A percentile compares a stretch with the other conserved stretches of the same genome.
Evolutionary conservation across 53 echinoderm and acorn worm species (phyloP).

Genomic region (Paelopatides confundens): DNA sequence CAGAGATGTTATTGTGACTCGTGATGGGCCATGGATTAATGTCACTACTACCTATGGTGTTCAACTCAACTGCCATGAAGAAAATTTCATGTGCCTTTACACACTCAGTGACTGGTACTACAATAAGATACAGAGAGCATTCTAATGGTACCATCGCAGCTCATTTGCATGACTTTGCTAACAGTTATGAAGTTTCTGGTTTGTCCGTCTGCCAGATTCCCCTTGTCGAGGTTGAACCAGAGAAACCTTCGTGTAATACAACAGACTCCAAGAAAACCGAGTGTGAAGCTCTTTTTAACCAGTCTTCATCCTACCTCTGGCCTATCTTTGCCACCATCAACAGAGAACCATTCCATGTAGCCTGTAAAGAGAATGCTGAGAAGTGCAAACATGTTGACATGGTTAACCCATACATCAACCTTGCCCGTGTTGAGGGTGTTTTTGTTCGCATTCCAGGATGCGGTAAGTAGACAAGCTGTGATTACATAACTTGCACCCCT

Average conservation of each 20-base stretch:
- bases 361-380: slow-evolving; percentile 53
- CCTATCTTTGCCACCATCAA: slow-evolving; percentile 70
- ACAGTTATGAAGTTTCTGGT: slow-evolving; percentile 81
- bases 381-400: background rate
- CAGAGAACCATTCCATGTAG: slow-evolving; percentile 60
- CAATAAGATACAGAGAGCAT: slow-evolving; percentile 85
- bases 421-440: slow-evolving; percentile 66
- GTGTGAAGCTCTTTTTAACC: slow-evolving; percentile 61
- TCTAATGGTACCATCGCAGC: slow-evolving; percentile 72
- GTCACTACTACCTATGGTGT: slow-evolving; percentile 84
- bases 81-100: slow-evolving; percentile 77
- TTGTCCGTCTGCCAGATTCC: slow-evolving; percentile 63
- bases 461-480: slow-evolving; percentile 75
- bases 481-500: too few species aligned
- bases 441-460: slow-evolving; percentile 59
- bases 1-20: slow-evolving; percentile 65
- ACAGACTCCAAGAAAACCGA: slow-evolving; percentile 20
- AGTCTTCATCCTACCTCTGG: slow-evolving; percentile 46
- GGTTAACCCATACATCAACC: slow-evolving; percentile 63
- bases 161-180: slow-evolving; percentile 67
- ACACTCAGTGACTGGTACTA: slow-evolving; percentile 98
- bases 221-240: background rate
- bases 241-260: background rate
- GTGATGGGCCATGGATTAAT: slow-evolving; percentile 89
- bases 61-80: slow-evolving; percentile 71